phyloP scores from a whole-genome alignment of 1,140 invertebrate genomes.

The Oscheius sp. region DNA sequence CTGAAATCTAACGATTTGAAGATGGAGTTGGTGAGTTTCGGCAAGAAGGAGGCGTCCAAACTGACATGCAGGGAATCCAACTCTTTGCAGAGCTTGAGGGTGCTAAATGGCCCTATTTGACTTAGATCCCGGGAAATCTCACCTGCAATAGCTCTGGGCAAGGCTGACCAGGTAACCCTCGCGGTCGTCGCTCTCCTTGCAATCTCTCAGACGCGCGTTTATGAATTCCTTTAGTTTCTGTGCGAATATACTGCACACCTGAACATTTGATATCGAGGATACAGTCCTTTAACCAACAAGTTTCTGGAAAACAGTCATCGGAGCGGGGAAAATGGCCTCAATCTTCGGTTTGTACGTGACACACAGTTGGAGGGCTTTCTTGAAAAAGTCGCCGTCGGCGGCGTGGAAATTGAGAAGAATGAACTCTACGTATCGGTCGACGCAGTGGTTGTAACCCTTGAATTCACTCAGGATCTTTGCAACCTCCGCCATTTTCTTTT shows the following conservation, averaged over 20 bases:
- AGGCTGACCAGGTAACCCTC: constrained; percentile 84
- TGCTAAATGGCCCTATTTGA: constrained; percentile 13
- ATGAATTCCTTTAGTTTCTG: constrained; percentile 24
- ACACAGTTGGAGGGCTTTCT: constrained; percentile 84
- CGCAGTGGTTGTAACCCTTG: constrained; percentile 66
- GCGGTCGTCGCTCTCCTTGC: constrained; percentile 68
- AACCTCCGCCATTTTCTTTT: constrained; percentile 84
- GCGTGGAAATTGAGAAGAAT: constrained; percentile 5
- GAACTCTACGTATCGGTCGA: constrained; percentile 30
- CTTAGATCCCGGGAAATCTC: constrained; percentile 16
- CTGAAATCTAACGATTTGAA: constrained; percentile 64
- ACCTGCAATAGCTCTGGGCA: constrained; percentile 82
- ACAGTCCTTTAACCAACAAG: constrained; percentile 1
- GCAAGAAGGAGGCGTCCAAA: constrained; percentile 74
- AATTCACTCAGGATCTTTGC: constrained; percentile 88
- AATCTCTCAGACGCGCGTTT: constrained; percentile 71
- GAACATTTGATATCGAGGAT: neutral
- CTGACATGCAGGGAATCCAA: constrained; percentile 21
- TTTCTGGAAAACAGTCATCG: constrained; percentile 34
- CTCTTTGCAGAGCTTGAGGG: constrained; percentile 30
- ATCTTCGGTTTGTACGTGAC: constrained; percentile 60
- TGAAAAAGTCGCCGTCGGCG: constrained; percentile 79
- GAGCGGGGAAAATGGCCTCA: constrained; percentile 28
- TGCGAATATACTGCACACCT: constrained; percentile 27
- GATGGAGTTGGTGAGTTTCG: constrained; percentile 77